Evolutionary conservation across 2,113 vertebrate genomes (phyloP).

Genomic region (Hystrix brachyura): DNA sequence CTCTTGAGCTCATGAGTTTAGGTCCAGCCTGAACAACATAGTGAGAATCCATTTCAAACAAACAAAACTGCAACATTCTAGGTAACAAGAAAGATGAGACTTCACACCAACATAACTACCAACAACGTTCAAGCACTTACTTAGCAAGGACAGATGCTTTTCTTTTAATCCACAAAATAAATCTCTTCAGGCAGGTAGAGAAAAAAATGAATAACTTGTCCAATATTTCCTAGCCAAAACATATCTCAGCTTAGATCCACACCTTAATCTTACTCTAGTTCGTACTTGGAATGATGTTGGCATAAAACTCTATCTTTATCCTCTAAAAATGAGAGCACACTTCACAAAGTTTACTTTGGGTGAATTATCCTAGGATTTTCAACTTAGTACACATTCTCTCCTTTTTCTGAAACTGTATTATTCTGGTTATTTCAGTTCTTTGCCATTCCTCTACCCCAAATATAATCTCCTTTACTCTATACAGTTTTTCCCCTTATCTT

Average conservation of each 20-base stretch:
- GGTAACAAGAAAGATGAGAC: background rate
- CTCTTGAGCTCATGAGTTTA: background rate
- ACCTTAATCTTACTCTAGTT: background rate
- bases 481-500: background rate
- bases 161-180: constrained; percentile 48
- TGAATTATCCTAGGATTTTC: background rate
- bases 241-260: background rate
- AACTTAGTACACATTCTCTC: background rate
- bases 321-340: background rate
- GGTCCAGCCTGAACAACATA: background rate
- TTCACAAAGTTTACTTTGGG: background rate
- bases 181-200: background rate
- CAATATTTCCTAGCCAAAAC: background rate
- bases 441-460: background rate
- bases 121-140: background rate
- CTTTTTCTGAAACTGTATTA: background rate
- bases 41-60: background rate
- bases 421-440: background rate
- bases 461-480: background rate
- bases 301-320: background rate
- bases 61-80: background rate
- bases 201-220: background rate
- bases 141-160: background rate
- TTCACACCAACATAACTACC: background rate
- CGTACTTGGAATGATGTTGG: background rate